phyloP scores from a whole-genome alignment of 2,797 vertebrate genomes.

The Aythya fuligula region DNA sequence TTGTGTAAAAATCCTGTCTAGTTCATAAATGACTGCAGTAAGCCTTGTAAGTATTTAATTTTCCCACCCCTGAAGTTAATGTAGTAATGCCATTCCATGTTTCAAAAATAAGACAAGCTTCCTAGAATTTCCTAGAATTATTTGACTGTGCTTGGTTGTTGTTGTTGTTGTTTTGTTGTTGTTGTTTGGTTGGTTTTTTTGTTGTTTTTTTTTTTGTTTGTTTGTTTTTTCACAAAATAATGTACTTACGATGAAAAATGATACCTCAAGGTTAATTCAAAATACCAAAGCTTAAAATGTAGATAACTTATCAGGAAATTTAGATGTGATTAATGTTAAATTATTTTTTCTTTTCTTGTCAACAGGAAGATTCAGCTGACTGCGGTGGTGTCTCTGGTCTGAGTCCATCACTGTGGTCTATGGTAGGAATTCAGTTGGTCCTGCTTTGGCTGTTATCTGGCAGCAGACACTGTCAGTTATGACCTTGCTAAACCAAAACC shows the following conservation, averaged over 20 bases:
- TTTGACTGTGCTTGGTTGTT: not conserved
- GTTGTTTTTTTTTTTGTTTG: too few species aligned
- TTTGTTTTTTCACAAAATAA: not conserved
- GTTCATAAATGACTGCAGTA: not conserved
- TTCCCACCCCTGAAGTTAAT: not conserved
- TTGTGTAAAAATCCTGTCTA: not conserved
- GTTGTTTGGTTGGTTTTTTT: not conserved
- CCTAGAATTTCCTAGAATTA: not conserved
- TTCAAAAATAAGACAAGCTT: not conserved
- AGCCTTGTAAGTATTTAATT: not conserved
- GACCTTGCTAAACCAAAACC: conserved; percentile 79
- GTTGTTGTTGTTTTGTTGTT: too few species aligned
- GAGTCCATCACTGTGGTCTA: conserved; percentile 86
- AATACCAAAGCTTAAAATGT: not conserved
- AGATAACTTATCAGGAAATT: not conserved
- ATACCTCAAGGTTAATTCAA: conserved; percentile 23
- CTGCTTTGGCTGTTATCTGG: conserved; percentile 91
- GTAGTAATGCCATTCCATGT: not conserved
- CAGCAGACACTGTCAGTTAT: conserved; percentile 84
- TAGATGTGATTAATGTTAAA: not conserved
- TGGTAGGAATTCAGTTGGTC: conserved; percentile 87
- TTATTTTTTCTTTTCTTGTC: conserved; percentile 48
- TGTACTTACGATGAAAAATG: not conserved
- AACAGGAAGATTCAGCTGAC: conserved; percentile 94
- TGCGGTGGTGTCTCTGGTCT: conserved; percentile 91